A percentile compares a stretch with the other conserved stretches of the same genome.
Conservation (phyloP, 2,888 invertebrate genomes). For the Liopterus haemorrhoidalis region DNA sequence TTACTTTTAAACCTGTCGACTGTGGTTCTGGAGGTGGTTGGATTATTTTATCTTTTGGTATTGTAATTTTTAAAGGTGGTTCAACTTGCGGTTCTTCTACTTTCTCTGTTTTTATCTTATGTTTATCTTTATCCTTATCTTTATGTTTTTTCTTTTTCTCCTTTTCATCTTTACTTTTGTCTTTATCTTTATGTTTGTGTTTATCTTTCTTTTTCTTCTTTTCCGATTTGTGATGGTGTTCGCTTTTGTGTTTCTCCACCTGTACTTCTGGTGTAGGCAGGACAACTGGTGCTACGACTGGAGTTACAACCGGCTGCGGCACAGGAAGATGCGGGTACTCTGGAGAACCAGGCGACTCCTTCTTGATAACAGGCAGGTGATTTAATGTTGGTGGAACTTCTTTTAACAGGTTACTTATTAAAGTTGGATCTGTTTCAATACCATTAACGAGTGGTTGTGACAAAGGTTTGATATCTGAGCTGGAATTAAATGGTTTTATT, state of each 20-base stretch:
- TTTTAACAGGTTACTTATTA: slow-evolving; percentile 65
- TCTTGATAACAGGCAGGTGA: slow-evolving; percentile 39
- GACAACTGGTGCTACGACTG: slow-evolving; percentile 7
- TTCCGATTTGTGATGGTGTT: slow-evolving; percentile 42
- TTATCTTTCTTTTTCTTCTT: slow-evolving; percentile 71
- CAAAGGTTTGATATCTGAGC: slow-evolving; percentile 20
- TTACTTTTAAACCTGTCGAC: slow-evolving; percentile 62
- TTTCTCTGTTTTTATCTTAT: slow-evolving; percentile 40
- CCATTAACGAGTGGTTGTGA: slow-evolving; percentile 51
- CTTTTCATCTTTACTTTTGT: slow-evolving; percentile 55
- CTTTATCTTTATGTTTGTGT: slow-evolving; percentile 71
- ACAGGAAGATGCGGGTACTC: slow-evolving; percentile 16
- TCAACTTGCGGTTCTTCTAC: slow-evolving; percentile 36
- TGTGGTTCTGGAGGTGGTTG: slow-evolving; percentile 32
- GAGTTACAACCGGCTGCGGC: slow-evolving; percentile 25
- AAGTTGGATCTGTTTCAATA: slow-evolving; percentile 64
- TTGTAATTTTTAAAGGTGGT: slow-evolving; percentile 49
- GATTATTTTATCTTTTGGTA: slow-evolving; percentile 54
- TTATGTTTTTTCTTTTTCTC: slow-evolving; percentile 73
- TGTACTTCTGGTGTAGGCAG: slow-evolving; percentile 39
- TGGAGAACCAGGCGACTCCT: slow-evolving; percentile 29
- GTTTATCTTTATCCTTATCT: slow-evolving; percentile 59
- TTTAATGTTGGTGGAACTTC: slow-evolving; percentile 44
- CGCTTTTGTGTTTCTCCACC: slow-evolving; percentile 38
- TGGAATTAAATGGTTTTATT: slow-evolving; percentile 42